Conservation (phyloP, 1,140 invertebrate genomes). For the Lineus longissimus region DNA sequence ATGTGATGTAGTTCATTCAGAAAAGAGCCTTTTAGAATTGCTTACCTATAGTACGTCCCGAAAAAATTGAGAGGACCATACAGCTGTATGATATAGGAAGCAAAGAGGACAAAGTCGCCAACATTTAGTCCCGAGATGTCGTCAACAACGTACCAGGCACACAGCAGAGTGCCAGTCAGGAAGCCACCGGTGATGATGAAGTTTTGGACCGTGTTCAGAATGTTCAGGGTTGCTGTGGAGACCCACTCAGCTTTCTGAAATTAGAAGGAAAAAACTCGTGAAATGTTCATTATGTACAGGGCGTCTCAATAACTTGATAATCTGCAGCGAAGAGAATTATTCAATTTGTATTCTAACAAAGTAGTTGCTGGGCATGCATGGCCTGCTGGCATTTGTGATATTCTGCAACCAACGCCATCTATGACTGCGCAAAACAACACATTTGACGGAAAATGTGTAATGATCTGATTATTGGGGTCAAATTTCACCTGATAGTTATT, state of each 20-base stretch:
- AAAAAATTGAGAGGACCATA: slow-evolving; percentile 96
- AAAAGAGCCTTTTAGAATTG: neutral
- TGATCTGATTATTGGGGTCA: no score
- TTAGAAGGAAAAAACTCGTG: slow-evolving; percentile 13
- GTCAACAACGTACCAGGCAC: slow-evolving; percentile 60
- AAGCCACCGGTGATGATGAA: slow-evolving; percentile 82
- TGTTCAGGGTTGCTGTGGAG: slow-evolving; percentile 76
- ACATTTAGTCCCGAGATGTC: slow-evolving; percentile 70
- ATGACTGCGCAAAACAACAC: no score
- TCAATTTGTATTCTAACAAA: neutral
- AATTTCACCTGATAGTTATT: slow-evolving; percentile 70
- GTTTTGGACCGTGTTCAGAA: slow-evolving; percentile 87
- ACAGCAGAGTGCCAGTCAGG: slow-evolving; percentile 80
- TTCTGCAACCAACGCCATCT: no score
- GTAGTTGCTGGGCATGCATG: no score
- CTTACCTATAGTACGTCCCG: slow-evolving; percentile 92
- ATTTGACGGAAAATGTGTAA: no score
- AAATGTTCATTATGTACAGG: neutral
- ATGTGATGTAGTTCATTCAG: no score
- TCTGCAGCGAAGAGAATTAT: neutral
- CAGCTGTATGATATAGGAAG: slow-evolving; percentile 92
- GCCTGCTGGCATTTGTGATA: no score
- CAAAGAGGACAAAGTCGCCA: slow-evolving; percentile 93
- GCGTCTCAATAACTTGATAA: neutral
- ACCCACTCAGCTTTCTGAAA: slow-evolving; percentile 81